phyloP scores from a whole-genome alignment of 2,797 vertebrate genomes.

The Furcifer pardalis region DNA sequence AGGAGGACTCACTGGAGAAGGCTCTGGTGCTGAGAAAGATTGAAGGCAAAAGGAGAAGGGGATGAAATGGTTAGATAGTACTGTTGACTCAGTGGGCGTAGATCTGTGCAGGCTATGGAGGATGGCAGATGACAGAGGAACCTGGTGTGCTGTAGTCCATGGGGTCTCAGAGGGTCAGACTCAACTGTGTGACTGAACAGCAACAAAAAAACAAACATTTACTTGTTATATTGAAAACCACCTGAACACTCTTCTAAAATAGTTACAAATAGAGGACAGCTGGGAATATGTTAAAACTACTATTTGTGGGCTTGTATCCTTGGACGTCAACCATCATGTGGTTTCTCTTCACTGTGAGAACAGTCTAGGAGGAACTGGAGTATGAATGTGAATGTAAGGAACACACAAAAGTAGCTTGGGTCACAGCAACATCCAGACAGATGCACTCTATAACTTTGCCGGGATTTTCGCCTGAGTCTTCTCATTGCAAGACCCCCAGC shows the following conservation, averaged over 20 bases:
- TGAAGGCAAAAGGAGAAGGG: too few relatives aligned
- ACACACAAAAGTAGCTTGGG: background rate
- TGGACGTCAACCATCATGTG: background rate
- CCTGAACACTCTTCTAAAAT: background rate
- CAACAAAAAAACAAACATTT: too few relatives aligned
- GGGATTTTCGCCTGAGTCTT: conserved; percentile 13
- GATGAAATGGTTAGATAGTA: too few relatives aligned
- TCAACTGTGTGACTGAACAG: too few relatives aligned
- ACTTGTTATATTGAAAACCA: background rate
- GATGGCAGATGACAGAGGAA: too few relatives aligned
- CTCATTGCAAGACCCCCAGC: background rate
- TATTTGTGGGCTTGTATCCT: background rate
- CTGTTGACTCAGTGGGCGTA: too few relatives aligned
- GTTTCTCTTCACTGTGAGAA: background rate
- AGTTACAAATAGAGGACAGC: background rate
- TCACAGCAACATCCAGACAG: background rate
- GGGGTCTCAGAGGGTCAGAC: too few relatives aligned
- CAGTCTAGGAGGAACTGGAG: background rate
- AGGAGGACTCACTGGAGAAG: too few relatives aligned
- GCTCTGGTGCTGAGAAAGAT: too few relatives aligned
- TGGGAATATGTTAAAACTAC: background rate
- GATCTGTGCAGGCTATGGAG: too few relatives aligned
- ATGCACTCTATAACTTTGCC: background rate
- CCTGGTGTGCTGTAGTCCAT: too few relatives aligned
- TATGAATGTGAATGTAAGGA: background rate